Evolutionary conservation across 2,797 vertebrate genomes (phyloP), one percentile per base, ranked within the genome.

Genomic region (Argya squamiceps): DNA sequence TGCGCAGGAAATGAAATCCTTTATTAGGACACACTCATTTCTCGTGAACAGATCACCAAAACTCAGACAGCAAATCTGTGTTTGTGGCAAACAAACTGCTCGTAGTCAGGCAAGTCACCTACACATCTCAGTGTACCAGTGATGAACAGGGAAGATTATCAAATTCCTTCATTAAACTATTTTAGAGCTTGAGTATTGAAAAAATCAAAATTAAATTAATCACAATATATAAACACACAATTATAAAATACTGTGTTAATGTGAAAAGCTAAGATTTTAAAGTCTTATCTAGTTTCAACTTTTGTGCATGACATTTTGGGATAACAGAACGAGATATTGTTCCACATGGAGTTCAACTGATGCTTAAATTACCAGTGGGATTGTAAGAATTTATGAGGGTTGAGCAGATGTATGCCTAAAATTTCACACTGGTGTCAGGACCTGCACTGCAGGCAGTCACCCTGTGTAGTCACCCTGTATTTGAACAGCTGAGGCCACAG

Each of bases 1-100:
- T 98, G 94, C 4, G 21, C 65, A 86, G 96, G 94, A 92, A 95
- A 94, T 24, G 34, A 92, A 46, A 92, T 18, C 29, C 37, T 76
- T 70, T 50, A 94, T 89, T 84, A 95, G 71, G 78, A 77, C 26
- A 85, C 13, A 22, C 36, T 75, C 19, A 22, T 44, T 60, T 49
- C 39, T 60, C 6, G 0, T 11, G 17, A 89, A 36, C 41, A 76
- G 47, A 88, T 36, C 67, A 84, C 32, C 2, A 1, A 56, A 93
- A 80, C 24, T 90, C 49, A 77, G 43, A 75, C 8, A 21, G 50
- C 34, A 93, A 77, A 79, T 55, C 62, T 67, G 15, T 53, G 64
- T 69, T 84, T 89, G 26, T 36, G 24, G 46, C 65, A 82, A 93
- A 74, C 37, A 56, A 81, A 82, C 4, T 37, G 21, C 63, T 91